A percentile compares a stretch with the other conserved stretches of the same genome.
Conservation (phyloP, 2,888 invertebrate species). For the Papilio protenor region DNA sequence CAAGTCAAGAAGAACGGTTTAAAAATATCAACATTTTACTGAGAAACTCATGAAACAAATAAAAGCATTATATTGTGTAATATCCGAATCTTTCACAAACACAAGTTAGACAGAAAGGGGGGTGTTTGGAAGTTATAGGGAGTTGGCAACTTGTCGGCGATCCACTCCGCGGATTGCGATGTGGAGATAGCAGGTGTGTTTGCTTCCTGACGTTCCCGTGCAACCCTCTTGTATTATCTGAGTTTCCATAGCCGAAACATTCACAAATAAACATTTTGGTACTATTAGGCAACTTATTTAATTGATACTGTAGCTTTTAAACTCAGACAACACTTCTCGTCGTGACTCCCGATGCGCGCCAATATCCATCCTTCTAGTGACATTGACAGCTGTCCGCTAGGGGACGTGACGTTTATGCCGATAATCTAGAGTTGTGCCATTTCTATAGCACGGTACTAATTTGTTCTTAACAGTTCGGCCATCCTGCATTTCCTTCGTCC, state of each 20-base stretch:
- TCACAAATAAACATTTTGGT: not conserved
- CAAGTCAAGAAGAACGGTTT: not conserved
- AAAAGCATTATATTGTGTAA: slow-evolving; percentile 13
- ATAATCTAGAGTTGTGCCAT: no score
- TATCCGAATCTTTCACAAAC: slow-evolving; percentile 29
- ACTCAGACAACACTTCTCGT: no score
- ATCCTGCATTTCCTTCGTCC: no score
- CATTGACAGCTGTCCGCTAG: no score
- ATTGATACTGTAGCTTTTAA: no score
- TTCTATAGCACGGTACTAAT: no score
- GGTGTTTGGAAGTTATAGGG: slow-evolving; percentile 7
- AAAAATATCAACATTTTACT: not conserved
- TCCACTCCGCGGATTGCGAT: slow-evolving; percentile 36
- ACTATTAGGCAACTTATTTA: no score
- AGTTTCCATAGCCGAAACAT: not conserved
- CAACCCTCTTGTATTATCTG: not conserved
- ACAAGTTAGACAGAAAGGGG: not conserved
- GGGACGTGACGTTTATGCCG: no score
- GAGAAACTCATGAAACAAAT: not conserved
- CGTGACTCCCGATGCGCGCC: no score
- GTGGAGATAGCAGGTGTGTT: slow-evolving; percentile 21
- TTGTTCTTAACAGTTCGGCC: no score
- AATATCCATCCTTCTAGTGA: no score
- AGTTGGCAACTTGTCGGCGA: slow-evolving; percentile 29
- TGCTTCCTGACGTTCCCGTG: not conserved